phyloP scores from a whole-genome alignment of 1,140 invertebrate species.

The Phymorhynchus buccinoides region DNA sequence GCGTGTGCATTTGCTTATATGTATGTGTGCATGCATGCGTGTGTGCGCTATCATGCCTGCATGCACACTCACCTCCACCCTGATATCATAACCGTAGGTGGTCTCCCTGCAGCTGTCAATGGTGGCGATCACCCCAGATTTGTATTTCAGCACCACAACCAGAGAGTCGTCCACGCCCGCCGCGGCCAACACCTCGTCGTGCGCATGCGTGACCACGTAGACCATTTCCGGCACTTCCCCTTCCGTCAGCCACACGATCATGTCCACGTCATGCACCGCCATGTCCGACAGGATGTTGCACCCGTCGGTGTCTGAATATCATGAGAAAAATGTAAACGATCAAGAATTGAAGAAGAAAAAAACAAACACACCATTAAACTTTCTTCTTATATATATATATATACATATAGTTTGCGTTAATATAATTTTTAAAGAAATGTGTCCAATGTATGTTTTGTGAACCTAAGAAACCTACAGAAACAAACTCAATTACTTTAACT shows the following conservation, averaged over 20 bases:
- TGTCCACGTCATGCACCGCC: slow-evolving; percentile 56
- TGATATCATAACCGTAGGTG: slow-evolving; percentile 59
- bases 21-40: no score
- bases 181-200: slow-evolving; percentile 51
- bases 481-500: no score
- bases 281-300: slow-evolving; percentile 58
- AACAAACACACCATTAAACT: no score
- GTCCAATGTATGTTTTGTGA: no score
- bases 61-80: slow-evolving; percentile 50
- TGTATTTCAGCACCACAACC: slow-evolving; percentile 55
- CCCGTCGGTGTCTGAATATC: slow-evolving; percentile 54
- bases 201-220: slow-evolving; percentile 54
- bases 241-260: slow-evolving; percentile 56
- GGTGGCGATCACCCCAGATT: slow-evolving; percentile 49
- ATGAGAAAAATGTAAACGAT: no score
- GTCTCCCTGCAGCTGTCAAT: slow-evolving; percentile 53
- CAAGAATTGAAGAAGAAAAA: no score
- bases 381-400: no score
- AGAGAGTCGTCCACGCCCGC: slow-evolving; percentile 50
- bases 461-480: no score
- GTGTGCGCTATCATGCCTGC: not conserved
- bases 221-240: slow-evolving; percentile 52
- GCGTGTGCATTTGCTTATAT: no score
- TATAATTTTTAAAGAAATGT: no score
- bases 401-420: no score